A percentile compares a stretch with the other conserved stretches of the same genome.
phyloP scores from a whole-genome alignment of 2,797 vertebrate species.

The Chrysocyon brachyurus region DNA sequence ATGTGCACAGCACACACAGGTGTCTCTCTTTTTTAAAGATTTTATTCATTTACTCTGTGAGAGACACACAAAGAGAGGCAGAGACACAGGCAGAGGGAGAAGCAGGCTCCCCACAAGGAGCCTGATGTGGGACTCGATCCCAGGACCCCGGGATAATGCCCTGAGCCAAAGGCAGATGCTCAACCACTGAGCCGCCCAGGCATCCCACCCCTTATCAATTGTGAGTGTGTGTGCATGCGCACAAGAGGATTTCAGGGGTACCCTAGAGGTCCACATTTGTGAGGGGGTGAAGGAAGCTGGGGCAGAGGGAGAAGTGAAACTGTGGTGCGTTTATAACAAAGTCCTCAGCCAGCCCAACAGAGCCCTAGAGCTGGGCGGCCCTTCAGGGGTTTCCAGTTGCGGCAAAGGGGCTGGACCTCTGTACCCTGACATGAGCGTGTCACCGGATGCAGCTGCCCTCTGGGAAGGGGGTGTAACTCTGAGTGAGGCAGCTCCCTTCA shows the following conservation, averaged over 20 bases:
- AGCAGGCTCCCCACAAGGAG: too few species aligned
- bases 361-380: neutral
- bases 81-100: too few species aligned
- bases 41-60: too few species aligned
- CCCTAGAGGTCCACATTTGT: neutral
- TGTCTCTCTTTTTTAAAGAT: neutral
- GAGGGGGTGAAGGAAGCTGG: neutral
- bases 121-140: too few species aligned
- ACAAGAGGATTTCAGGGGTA: neutral
- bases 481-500: neutral
- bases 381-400: neutral
- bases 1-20: neutral
- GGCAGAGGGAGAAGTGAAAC: neutral
- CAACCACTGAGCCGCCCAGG: too few species aligned
- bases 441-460: neutral
- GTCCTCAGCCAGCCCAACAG: neutral
- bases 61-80: too few species aligned
- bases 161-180: too few species aligned
- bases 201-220: neutral
- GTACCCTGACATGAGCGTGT: neutral
- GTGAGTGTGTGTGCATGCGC: fast-evolving
- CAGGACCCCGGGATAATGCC: too few species aligned
- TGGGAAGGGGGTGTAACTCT: too few species aligned
- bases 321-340: neutral
- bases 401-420: neutral